Base-by-base conservation (phyloP, 2,888 invertebrate species). In the Cataglyphis altisquamis region DNA sequence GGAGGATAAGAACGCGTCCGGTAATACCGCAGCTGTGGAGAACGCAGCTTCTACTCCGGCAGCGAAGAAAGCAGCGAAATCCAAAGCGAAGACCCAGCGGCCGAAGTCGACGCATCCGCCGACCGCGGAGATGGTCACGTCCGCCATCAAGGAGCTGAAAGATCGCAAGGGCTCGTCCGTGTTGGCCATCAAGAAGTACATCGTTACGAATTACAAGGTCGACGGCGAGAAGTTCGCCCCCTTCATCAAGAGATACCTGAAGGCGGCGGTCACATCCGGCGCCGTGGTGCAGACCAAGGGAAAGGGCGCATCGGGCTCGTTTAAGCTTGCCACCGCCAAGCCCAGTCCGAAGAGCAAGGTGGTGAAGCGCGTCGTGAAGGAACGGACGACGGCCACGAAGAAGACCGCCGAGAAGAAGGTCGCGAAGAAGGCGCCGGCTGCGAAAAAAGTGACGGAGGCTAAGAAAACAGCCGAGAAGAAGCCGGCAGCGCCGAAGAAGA, bases 181-280 rank as follows among this genome's bases (percentile, higher is more conserved):
- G 88, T 95, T 93, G 92, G 96, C 96, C 1, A 96, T 97, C 93
- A 97, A 96, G 93, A 97, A 97, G 91, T 97, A 96, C 93, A 95
- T 97, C 80, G 94, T 95, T 8, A 94, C 95, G 36, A 96, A 95
- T 82, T 96, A 96, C 95, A 96, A 96, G 84, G 95, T 96, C 10
- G 96, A 96, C 91, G 95, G 95, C 1, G 96, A 96, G 84, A 96
- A 96, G 88, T 91, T 96, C 66, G 95, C 96, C 0, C 95, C 95
- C 2, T 96, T 95, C 93, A 96, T 97, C 88, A 96, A 96, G 87
- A 96, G 96, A 86, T 96, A 96, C 89, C 89, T 97, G 86, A 96
- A 96, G 92, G 92, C 94, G 12, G 96, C 96, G n/a, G 96, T 97
- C 8, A 95, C 94, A 10, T 95, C 95, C 62, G 96, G 96, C 8